Percentiles rank a stretch among this genome's conserved stretches.
phyloP scores from a whole-genome alignment of 2,888 invertebrate genomes.

The Oscheius onirici region DNA sequence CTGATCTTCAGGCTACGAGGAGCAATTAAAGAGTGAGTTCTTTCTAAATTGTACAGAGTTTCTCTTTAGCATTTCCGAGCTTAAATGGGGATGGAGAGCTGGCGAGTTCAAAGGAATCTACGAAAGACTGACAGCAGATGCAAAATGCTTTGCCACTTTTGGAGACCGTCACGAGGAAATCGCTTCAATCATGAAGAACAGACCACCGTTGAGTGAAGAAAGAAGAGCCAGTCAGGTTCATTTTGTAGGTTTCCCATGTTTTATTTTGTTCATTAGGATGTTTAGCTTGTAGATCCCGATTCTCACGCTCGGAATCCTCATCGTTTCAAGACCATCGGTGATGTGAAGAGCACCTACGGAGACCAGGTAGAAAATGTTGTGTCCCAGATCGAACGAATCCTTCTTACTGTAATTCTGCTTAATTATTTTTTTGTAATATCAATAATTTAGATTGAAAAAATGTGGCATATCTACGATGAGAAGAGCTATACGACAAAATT shows the following conservation, averaged over 20 bases:
- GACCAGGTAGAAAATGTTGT: constrained; percentile 59
- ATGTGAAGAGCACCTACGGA: constrained; percentile 64
- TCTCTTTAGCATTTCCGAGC: constrained; percentile 38
- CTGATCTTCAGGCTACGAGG: constrained; percentile 57
- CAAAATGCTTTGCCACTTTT: constrained; percentile 50
- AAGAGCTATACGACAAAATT: constrained; percentile 54
- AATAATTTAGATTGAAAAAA: constrained; percentile 46
- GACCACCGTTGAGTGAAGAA: constrained; percentile 30
- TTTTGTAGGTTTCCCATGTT: constrained; percentile 13
- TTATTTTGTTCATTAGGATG: neutral
- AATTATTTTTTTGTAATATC: neutral
- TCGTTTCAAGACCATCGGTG: constrained; percentile 62
- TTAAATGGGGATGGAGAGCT: constrained; percentile 65
- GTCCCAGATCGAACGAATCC: constrained; percentile 44
- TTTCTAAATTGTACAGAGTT: no score
- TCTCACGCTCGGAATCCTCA: constrained; percentile 35
- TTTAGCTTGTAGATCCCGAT: constrained; percentile 36
- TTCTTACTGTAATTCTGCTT: constrained; percentile 37
- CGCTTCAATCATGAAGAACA: constrained; percentile 36
- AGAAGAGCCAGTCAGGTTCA: constrained; percentile 27
- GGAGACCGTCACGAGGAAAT: constrained; percentile 45
- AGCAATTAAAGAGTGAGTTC: constrained; percentile 35
- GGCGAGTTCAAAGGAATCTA: constrained; percentile 60
- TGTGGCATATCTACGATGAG: constrained; percentile 59
- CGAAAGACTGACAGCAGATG: constrained; percentile 46